Percentiles rank a stretch among this genome's conserved stretches.
Evolutionary conservation across 2,113 vertebrate genomes (phyloP).

Genomic region (Hylia prasina): DNA sequence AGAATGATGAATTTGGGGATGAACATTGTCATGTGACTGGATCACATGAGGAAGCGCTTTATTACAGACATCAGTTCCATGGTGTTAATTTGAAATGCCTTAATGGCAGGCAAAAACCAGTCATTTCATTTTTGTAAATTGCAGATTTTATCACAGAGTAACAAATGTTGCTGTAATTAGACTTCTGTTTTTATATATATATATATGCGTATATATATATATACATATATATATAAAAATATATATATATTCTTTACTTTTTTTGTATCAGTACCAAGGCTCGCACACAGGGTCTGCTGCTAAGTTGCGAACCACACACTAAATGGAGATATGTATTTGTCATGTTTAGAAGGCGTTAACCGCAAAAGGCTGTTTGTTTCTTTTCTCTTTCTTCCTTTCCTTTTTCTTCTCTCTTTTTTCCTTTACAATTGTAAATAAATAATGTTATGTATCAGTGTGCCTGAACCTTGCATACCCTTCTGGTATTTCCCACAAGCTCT

Average conservation of each 20-base stretch:
- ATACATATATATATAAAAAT: slow-evolving; percentile 71
- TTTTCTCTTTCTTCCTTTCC: slow-evolving; percentile 58
- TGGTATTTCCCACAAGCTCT: slow-evolving; percentile 77
- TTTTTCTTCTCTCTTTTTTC: slow-evolving; percentile 47
- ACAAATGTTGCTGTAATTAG: slow-evolving; percentile 87
- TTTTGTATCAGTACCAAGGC: slow-evolving; percentile 84
- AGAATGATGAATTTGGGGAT: slow-evolving; percentile 85
- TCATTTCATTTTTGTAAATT: slow-evolving; percentile 93
- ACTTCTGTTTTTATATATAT: slow-evolving; percentile 81
- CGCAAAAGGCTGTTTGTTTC: slow-evolving; percentile 70
- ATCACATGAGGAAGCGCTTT: slow-evolving; percentile 89
- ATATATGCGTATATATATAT: slow-evolving; percentile 64
- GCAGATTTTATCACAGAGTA: slow-evolving; percentile 89
- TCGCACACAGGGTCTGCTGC: slow-evolving; percentile 82
- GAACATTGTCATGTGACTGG: slow-evolving; percentile 86
- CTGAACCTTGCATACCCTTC: slow-evolving; percentile 89
- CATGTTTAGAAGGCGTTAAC: slow-evolving; percentile 74
- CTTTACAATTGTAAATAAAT: slow-evolving; percentile 81
- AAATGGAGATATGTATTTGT: slow-evolving; percentile 76
- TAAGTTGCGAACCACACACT: slow-evolving; percentile 78
- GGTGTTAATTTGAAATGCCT: slow-evolving; percentile 98
- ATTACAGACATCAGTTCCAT: slow-evolving; percentile 96
- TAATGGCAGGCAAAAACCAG: slow-evolving; percentile 91
- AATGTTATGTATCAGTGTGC: slow-evolving; percentile 88
- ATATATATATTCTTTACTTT: slow-evolving; percentile 83